Base-by-base conservation (phyloP, 2,797 vertebrate genomes). In the Philypnodon macrostomus region DNA sequence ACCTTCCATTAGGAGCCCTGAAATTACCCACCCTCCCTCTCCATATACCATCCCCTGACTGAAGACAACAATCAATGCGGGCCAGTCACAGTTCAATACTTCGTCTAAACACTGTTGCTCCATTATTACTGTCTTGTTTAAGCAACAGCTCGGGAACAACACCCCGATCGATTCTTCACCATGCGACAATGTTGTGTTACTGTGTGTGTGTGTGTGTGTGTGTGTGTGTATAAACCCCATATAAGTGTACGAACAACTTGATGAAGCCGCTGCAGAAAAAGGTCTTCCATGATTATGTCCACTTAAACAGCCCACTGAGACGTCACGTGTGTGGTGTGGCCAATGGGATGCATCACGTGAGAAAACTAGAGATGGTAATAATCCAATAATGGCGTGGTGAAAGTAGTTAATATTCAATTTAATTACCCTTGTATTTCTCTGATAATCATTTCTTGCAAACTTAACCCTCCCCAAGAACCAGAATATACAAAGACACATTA, bases 41-140 rank as follows among this genome's bases (percentile, higher is more conserved):
- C 44, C 5, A 56, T 13, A 70, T 12, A 3, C 31, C 58, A 47
- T 68, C 62, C 51, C 40, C 57, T 63, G 61, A 51, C 55, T 66
- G 55, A 50, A 74, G 78, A 78, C 70, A 70, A 58, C 70, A 83
- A 81, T 86, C 82, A 81, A 85, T 85, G 79, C 74, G 42, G 18
- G 21, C 50, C 53, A 69, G 82, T 85, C 79, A 79, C 79, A 78
- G 82, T 76, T 80, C 79, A 85, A 85, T 81, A 76, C 71, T 59
- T 76, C 76, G 77, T 67, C 76, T 77, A 80, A 83, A 83, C 75
- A 84, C 76, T 67, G 75, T 69, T 75, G 76, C 72, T 79, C 75
- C 70, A 83, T 87, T 86, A 86, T 83, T 82, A 81, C 75, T 70
- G 77, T 83, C 79, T 80, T 81, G 82, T 86, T 84, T 85, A 87